Base-by-base conservation (phyloP, 2,113 vertebrate species). In the Python bivittatus region DNA sequence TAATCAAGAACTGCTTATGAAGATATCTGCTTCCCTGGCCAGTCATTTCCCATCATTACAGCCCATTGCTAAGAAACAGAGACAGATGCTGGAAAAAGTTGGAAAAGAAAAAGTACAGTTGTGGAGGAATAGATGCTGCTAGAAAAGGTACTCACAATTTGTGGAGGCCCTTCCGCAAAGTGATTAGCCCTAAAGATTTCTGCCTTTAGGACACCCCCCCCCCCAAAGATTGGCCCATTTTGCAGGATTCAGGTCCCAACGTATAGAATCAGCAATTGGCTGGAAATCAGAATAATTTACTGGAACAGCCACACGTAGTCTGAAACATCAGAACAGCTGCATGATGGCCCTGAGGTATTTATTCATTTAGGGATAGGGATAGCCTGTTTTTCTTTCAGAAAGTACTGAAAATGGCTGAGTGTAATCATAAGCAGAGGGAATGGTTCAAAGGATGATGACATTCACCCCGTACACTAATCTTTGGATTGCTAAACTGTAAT, bases 1-100 rank as follows among this genome's bases (percentile, higher is more conserved):
- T 86, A 93, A 95, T 93, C 89, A 93, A 93, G 90, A 94, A 86
- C 84, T 60, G 86, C 85, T 95, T 95, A 44, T 10, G 0, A 92
- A 86, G 86, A 44, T 56, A 86, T 42, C 87, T 93, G 56, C 68
- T 1, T 88, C 68, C 48, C 4, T 27, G 22, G 88, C 38, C 56
- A 42, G 56, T 7, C 12, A 25, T 60, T 58, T 88, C 87, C 56
- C 22, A 27, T 58, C 23, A 27, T 60, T 60, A 27, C 7, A 57
- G 3, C 86, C 53, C 86, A 33, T 57, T 57, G n/a, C 86, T 23
- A 6, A 25, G 33, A 60, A 88, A 60, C 38, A 38, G 22, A 79
- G 72, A 79, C 33, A 79, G 68, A 79, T 38, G 22, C 4, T 48
- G 48, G 48, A 48, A 48, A n/a, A 48, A 48, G 48, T 42, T 42